These are phyloP conservation scores for Brachionus angularis DNA, from an alignment of 1,140 invertebrate genomes.

Conservation along the genomic window DNA sequence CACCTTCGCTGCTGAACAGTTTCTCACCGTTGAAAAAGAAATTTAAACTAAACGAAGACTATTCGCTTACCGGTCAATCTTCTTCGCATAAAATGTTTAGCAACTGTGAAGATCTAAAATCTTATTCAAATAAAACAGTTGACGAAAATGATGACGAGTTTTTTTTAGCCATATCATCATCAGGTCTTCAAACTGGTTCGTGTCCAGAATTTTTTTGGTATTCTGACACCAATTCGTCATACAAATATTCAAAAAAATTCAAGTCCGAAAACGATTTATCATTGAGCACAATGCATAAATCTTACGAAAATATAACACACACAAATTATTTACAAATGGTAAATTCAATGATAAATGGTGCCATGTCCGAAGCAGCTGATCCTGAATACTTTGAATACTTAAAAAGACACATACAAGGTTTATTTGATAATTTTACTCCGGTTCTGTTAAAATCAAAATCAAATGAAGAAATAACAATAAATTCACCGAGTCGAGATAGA, in stretches of 20 bases:
- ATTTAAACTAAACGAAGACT: not conserved
- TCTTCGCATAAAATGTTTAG: too few species aligned
- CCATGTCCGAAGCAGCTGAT: constrained; percentile 22
- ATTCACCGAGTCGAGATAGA: constrained; percentile 7
- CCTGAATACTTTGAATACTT: constrained; percentile 29
- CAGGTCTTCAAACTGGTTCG: constrained; percentile 5
- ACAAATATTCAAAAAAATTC: not conserved
- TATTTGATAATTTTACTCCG: constrained; percentile 23
- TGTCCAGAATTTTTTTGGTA: constrained; percentile 26
- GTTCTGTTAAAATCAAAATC: constrained; percentile 34
- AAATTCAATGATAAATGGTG: constrained; percentile 20
- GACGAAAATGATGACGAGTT: constrained; percentile 31
- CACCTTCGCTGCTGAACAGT: not conserved
- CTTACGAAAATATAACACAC: constrained; percentile 26
- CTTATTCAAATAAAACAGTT: not conserved
- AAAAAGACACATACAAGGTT: constrained; percentile 16
- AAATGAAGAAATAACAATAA: constrained; percentile 32
- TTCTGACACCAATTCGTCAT: not conserved
- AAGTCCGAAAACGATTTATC: not conserved
- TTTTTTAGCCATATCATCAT: constrained; percentile 30
- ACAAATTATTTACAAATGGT: constrained; percentile 35
- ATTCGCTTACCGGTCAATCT: too few species aligned
- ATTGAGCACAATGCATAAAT: not conserved
- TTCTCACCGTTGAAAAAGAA: not conserved
- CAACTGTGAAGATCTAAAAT: not conserved